Evolutionary conservation across 2,113 vertebrate genomes (phyloP).

Genomic region (Anarhynchus alexandrinus): DNA sequence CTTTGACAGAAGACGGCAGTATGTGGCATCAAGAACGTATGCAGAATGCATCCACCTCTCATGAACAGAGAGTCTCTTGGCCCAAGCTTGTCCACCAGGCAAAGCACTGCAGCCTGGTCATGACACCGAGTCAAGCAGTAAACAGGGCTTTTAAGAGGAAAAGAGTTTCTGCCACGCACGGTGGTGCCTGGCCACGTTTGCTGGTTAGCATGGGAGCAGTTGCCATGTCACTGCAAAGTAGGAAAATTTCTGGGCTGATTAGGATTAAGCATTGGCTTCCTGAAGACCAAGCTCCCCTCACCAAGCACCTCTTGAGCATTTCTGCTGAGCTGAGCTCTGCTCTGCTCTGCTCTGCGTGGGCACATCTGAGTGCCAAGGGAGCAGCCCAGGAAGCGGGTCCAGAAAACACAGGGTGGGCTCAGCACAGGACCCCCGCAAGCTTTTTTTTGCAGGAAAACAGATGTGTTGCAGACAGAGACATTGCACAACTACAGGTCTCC

Average conservation of each 20-base stretch:
- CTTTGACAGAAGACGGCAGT: not conserved
- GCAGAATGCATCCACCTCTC: not conserved
- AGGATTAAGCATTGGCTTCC: not conserved
- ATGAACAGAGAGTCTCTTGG: accelerated
- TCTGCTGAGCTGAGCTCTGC: no score
- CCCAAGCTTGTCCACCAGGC: not conserved
- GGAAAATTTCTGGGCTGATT: not conserved
- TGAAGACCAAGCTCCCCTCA: not conserved
- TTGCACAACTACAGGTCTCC: not conserved
- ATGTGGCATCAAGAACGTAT: not conserved
- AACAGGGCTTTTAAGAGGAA: not conserved
- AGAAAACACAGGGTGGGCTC: accelerated
- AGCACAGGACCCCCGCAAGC: not conserved
- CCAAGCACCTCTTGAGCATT: not conserved
- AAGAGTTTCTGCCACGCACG: not conserved
- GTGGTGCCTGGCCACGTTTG: not conserved
- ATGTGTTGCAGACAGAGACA: not conserved
- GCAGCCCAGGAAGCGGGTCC: not conserved
- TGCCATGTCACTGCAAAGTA: not conserved
- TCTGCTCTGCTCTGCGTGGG: not conserved
- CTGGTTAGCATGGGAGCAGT: not conserved
- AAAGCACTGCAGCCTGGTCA: not conserved
- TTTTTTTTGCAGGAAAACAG: not conserved
- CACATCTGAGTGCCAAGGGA: not conserved
- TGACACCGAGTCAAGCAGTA: not conserved